Conservation (phyloP, 1,140 invertebrate species). For the Drosophila neocordata region DNA sequence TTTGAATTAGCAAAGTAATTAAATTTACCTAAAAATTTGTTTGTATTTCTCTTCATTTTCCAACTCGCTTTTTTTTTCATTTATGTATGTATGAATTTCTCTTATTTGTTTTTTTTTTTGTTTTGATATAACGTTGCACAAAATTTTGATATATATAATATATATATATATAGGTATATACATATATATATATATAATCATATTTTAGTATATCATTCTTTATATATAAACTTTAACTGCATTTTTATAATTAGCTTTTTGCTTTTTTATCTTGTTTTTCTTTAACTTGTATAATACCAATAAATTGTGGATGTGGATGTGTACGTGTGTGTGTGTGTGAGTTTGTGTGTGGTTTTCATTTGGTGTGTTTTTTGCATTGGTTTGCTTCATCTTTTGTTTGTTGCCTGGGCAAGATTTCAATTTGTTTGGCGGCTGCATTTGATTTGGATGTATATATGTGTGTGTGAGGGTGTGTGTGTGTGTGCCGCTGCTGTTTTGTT, state of each 20-base stretch:
- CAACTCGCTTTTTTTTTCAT: slow-evolving; percentile 8
- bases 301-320: background rate
- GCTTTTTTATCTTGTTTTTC: slow-evolving; percentile 18
- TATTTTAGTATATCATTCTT: slow-evolving; percentile 38
- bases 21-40: slow-evolving; percentile 15
- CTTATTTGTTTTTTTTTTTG: slow-evolving; percentile 24
- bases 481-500: slow-evolving; percentile 34
- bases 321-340: slow-evolving; percentile 4
- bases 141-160: slow-evolving; percentile 64
- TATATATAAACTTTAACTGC: slow-evolving; percentile 46
- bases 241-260: slow-evolving; percentile 57
- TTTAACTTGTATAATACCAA: slow-evolving; percentile 21
- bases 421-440: slow-evolving; percentile 7
- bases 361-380: slow-evolving; percentile 5
- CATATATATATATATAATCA: slow-evolving; percentile 36
- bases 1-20: slow-evolving; percentile 30
- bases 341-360: slow-evolving; percentile 14
- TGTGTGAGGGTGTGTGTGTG: slow-evolving; percentile 17
- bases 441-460: background rate
- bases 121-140: slow-evolving; percentile 79
- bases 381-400: background rate
- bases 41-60: slow-evolving; percentile 17
- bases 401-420: background rate
- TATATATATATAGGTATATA: slow-evolving; percentile 4
- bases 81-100: background rate